Percentiles rank a stretch among this genome's conserved stretches.
Evolutionary conservation across 2,113 vertebrate genomes (phyloP).

Genomic region (Lagenorhynchus albirostris): DNA sequence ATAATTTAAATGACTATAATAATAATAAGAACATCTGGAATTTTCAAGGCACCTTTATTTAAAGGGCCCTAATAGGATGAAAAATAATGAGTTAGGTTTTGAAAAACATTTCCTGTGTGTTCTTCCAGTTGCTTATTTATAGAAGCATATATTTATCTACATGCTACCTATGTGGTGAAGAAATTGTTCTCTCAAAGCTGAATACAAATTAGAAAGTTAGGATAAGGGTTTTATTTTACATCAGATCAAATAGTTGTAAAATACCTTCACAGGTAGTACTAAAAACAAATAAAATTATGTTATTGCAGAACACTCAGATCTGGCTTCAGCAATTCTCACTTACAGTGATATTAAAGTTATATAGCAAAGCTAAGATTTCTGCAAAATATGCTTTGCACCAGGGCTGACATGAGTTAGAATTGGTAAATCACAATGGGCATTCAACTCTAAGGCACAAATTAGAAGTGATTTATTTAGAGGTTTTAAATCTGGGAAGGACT

Average conservation of each 20-base stretch:
- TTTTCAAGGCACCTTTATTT: not conserved
- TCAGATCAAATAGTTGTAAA: not conserved
- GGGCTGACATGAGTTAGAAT: slow-evolving; percentile 31
- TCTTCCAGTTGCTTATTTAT: not conserved
- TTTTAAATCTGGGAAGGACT: slow-evolving; percentile 33
- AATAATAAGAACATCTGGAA: slow-evolving; percentile 24
- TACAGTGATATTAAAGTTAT: not conserved
- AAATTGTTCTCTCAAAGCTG: not conserved
- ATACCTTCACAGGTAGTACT: not conserved
- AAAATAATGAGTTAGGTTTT: slow-evolving; percentile 12
- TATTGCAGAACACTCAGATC: not conserved
- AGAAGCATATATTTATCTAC: not conserved
- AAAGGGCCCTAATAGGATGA: not conserved
- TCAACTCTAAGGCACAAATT: slow-evolving; percentile 25
- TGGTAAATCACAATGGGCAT: slow-evolving; percentile 10
- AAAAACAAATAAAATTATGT: slow-evolving; percentile 5
- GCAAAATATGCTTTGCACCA: not conserved
- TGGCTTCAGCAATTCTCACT: not conserved
- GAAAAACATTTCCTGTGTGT: not conserved
- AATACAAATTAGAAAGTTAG: not conserved
- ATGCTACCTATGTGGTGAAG: not conserved
- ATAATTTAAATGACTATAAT: slow-evolving; percentile 39
- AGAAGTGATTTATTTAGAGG: slow-evolving; percentile 36
- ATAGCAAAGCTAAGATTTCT: slow-evolving; percentile 13
- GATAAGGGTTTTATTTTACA: not conserved